Conservation (phyloP, 2,888 invertebrate species). For the Heliconius ismenius region DNA sequence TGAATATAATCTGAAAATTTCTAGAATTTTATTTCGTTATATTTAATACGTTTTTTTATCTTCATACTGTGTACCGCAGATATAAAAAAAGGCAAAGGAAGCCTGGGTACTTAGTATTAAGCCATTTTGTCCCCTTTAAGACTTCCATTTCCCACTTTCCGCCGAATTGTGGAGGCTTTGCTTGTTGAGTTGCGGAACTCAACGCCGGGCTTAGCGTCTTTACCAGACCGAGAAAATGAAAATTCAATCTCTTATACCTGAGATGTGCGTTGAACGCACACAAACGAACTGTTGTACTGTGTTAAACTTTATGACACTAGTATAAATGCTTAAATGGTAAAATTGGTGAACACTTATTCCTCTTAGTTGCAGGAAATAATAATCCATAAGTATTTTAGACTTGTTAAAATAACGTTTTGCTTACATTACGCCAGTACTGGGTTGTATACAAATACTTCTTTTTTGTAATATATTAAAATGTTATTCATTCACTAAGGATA, state of each 20-base stretch:
- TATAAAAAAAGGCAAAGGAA: not conserved
- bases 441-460: conserved; percentile 3
- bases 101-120: not conserved
- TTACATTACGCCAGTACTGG: conserved; percentile 3
- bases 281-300: too few relatives aligned
- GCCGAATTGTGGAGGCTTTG: too few relatives aligned
- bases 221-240: too few relatives aligned
- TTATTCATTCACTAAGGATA: not conserved
- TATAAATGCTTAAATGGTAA: too few relatives aligned
- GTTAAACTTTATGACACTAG: too few relatives aligned
- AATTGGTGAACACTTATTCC: not conserved
- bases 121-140: not conserved
- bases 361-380: not conserved
- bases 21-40: too few relatives aligned
- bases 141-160: too few relatives aligned
- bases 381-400: not conserved
- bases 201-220: too few relatives aligned
- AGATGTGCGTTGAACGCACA: too few relatives aligned
- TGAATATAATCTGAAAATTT: too few relatives aligned
- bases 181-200: too few relatives aligned
- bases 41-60: not conserved
- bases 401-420: not conserved
- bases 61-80: not conserved
- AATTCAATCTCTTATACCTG: too few relatives aligned
- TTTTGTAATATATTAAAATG: conserved; percentile 1